phyloP scores from a whole-genome alignment of 2,113 vertebrate species.

The Centrocercus urophasianus region DNA sequence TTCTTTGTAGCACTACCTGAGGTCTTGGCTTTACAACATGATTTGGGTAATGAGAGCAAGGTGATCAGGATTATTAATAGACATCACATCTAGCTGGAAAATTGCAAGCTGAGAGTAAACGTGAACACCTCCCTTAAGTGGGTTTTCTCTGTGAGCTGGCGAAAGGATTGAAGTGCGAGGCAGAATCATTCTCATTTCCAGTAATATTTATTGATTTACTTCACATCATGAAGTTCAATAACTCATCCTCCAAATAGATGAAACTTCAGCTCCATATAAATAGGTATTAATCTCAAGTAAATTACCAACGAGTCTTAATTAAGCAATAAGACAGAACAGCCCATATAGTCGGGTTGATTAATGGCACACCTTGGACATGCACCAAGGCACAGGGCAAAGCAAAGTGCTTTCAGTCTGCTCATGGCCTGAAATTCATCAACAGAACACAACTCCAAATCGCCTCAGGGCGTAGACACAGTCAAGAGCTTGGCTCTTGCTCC shows the following conservation, averaged over 20 bases:
- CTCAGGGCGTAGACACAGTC: not conserved
- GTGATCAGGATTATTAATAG: not conserved
- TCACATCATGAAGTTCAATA: slow-evolving; percentile 33
- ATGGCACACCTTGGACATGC: slow-evolving; percentile 25
- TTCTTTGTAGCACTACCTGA: not conserved
- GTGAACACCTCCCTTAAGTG: not conserved
- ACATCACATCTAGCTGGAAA: not conserved
- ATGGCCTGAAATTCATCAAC: not conserved
- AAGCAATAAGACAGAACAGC: slow-evolving; percentile 44
- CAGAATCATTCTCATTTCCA: slow-evolving; percentile 10
- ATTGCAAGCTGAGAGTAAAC: not conserved
- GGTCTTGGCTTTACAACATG: not conserved
- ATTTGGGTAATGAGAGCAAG: not conserved
- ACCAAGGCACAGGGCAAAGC: not conserved
- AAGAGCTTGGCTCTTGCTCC: not conserved
- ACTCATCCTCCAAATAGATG: slow-evolving; percentile 35
- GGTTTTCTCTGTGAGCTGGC: not conserved
- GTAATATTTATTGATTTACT: slow-evolving; percentile 60
- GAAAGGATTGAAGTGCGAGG: not conserved
- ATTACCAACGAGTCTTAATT: slow-evolving; percentile 67
- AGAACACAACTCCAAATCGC: not conserved
- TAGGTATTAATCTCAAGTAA: slow-evolving; percentile 69
- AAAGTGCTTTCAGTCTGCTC: not conserved
- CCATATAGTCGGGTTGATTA: slow-evolving; percentile 33
- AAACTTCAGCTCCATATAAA: slow-evolving; percentile 64